Evolutionary conservation across 1,140 invertebrate genomes (phyloP).

Genomic region (Monomorium pharaonis): DNA sequence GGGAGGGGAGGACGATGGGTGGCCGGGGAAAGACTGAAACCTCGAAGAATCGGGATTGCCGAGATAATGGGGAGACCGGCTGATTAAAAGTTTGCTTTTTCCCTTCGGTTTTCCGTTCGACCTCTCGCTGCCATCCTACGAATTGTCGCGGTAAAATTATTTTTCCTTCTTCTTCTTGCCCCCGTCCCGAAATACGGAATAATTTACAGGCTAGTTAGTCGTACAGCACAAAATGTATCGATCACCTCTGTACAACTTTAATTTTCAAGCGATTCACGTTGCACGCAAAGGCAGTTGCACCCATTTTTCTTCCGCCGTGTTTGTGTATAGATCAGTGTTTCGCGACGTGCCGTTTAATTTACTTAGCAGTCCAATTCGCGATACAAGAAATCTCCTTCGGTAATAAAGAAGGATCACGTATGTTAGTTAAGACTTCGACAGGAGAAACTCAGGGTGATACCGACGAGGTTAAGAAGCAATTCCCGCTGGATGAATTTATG

Average conservation of each 20-base stretch:
- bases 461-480: conserved; percentile 77
- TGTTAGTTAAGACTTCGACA: conserved; percentile 72
- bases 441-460: conserved; percentile 50
- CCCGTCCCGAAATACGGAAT: neutral
- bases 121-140: neutral
- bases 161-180: conserved; percentile 16
- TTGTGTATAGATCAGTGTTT: neutral
- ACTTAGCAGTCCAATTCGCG: neutral
- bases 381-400: neutral
- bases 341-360: neutral
- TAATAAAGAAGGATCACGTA: conserved; percentile 54
- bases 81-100: conserved; percentile 70
- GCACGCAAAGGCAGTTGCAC: neutral
- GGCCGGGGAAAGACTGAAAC: neutral
- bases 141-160: conserved; percentile 28
- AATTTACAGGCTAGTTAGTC: neutral
- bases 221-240: conserved; percentile 29
- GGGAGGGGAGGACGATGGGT: neutral
- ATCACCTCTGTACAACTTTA: neutral
- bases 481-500: conserved; percentile 78
- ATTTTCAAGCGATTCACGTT: neutral
- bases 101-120: conserved; percentile 45
- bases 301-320: neutral
- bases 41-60: conserved; percentile 63
- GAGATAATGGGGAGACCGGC: conserved; percentile 61